Percentiles rank a stretch among this genome's conserved stretches.
phyloP scores from a whole-genome alignment of 2,888 invertebrate genomes.

The Therioaphis trifolii region DNA sequence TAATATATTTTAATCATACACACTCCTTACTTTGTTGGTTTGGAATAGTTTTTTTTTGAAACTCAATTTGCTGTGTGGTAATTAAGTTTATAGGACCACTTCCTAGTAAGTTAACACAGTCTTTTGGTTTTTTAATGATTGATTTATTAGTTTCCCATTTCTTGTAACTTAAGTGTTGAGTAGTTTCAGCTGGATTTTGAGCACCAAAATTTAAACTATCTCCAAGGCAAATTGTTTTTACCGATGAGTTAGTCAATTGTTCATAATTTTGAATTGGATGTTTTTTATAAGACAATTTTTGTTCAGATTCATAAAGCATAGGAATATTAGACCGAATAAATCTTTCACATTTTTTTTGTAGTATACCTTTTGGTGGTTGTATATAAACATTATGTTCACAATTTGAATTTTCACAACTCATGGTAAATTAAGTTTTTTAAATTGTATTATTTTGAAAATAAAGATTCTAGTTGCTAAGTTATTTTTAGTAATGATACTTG shows the following conservation, averaged over 20 bases:
- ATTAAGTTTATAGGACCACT: not conserved
- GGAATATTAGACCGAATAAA: conserved; percentile 21
- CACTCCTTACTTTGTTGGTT: not conserved
- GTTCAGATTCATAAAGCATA: conserved; percentile 37
- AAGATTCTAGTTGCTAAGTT: not conserved
- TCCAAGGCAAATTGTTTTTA: not conserved
- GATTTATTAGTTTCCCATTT: not conserved
- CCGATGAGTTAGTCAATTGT: not conserved
- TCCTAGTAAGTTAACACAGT: conserved; percentile 7
- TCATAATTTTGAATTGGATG: not conserved
- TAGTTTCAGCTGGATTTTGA: not conserved
- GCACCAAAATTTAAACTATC: not conserved
- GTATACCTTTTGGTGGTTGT: not conserved
- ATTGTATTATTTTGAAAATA: not conserved
- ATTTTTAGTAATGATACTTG: not conserved
- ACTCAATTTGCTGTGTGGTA: not conserved
- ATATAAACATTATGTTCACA: conserved; percentile 5
- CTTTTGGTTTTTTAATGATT: not conserved
- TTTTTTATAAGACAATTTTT: conserved; percentile 22
- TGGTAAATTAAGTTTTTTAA: not conserved
- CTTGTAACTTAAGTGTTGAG: not conserved
- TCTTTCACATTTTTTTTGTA: conserved; percentile 67
- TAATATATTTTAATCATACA: not conserved
- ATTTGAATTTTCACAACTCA: conserved; percentile 12
- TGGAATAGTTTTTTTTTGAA: conserved; percentile 4